Evolutionary conservation across 1,140 invertebrate genomes (phyloP).

Genomic region (Drosophila hydei): DNA sequence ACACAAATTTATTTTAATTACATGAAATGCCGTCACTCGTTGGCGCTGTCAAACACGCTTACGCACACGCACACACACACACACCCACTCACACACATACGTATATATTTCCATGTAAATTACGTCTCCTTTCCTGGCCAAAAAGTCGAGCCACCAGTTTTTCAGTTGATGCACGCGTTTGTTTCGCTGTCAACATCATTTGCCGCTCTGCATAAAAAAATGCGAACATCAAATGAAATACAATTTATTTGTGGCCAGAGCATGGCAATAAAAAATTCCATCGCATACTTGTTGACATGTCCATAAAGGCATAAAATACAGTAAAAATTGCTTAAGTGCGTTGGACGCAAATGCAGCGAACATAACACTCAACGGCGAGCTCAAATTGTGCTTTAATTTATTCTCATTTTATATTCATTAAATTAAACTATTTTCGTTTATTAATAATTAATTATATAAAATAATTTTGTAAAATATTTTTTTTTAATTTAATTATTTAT

Average conservation of each 20-base stretch:
- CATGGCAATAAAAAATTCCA: slow-evolving; percentile 57
- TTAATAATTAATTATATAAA: too few relatives aligned
- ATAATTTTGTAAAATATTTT: background rate
- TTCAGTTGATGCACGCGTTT: slow-evolving; percentile 38
- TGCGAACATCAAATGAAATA: slow-evolving; percentile 70
- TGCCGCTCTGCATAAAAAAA: slow-evolving; percentile 56
- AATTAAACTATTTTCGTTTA: too few relatives aligned
- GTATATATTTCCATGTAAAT: slow-evolving; percentile 64
- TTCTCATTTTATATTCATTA: too few relatives aligned
- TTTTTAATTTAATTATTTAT: background rate
- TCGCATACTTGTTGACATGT: slow-evolving; percentile 54
- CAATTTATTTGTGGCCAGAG: slow-evolving; percentile 66
- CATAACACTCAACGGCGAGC: slow-evolving; percentile 5
- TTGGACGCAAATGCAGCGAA: background rate
- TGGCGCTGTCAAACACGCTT: slow-evolving; percentile 34
- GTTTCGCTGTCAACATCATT: slow-evolving; percentile 74
- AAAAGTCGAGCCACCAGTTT: slow-evolving; percentile 23
- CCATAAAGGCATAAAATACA: slow-evolving; percentile 50
- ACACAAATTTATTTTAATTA: slow-evolving; percentile 81
- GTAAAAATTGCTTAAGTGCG: slow-evolving; percentile 54
- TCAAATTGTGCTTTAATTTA: background rate
- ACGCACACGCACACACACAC: slow-evolving; percentile 1
- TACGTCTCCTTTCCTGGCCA: slow-evolving; percentile 50
- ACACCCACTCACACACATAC: background rate
- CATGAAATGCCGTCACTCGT: slow-evolving; percentile 58